Percentiles rank a stretch among this genome's conserved stretches.
These are phyloP conservation scores for Cyanistes caeruleus DNA, from an alignment of 2,113 vertebrate species.

Conservation along the genomic window DNA sequence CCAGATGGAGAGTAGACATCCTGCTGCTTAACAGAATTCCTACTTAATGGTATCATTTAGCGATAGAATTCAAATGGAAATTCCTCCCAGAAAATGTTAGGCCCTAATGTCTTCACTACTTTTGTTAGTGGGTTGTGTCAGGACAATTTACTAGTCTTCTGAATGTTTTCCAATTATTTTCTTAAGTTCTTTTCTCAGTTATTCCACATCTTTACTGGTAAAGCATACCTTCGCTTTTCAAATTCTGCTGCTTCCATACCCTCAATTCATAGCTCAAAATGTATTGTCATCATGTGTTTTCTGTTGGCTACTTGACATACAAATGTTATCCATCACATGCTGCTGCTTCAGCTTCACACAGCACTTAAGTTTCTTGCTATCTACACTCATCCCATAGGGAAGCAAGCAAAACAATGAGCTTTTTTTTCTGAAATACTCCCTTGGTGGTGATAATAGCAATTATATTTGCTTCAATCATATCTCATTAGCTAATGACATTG, in stretches of 20 bases:
- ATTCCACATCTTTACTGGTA: not conserved
- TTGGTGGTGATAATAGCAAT: not conserved
- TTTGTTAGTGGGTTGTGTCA: not conserved
- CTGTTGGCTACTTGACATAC: not conserved
- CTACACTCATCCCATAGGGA: not conserved
- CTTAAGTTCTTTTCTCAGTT: not conserved
- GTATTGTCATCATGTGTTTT: not conserved
- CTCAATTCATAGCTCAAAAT: not conserved
- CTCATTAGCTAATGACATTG: not conserved
- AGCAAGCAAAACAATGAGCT: not conserved
- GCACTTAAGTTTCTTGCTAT: not conserved
- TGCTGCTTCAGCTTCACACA: not conserved
- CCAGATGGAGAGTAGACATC: not conserved
- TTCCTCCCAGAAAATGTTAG: not conserved
- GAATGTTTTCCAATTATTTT: not conserved
- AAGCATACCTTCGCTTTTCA: not conserved
- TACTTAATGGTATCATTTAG: not conserved
- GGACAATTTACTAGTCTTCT: not conserved
- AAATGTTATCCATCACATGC: not conserved
- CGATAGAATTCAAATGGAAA: not conserved
- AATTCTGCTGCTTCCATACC: not conserved
- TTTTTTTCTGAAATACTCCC: not conserved
- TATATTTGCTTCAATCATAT: not conserved
- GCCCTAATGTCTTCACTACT: not conserved
- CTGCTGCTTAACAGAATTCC: not conserved